Conservation (phyloP, 2,113 vertebrate species). For the Pollimyrus isidori region DNA sequence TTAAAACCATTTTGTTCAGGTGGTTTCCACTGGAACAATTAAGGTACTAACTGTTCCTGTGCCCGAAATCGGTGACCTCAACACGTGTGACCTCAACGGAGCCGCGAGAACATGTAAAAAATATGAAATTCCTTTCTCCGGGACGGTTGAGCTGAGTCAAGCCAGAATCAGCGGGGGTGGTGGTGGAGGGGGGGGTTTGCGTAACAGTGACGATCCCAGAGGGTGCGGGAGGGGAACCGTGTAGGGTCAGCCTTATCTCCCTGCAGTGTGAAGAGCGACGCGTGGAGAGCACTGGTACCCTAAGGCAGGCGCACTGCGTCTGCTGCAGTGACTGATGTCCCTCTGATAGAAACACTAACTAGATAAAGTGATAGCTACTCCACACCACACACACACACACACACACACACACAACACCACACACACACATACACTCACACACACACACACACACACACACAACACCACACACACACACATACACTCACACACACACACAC, state of each 20-base stretch:
- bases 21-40: background rate
- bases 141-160: background rate
- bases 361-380: background rate
- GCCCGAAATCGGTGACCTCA: background rate
- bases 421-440: background rate
- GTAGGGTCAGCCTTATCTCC: background rate
- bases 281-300: background rate
- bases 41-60: background rate
- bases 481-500: background rate
- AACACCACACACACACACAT: no score
- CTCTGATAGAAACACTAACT: background rate
- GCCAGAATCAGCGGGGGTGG: background rate
- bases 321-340: background rate
- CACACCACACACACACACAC: background rate
- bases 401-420: background rate
- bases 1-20: background rate
- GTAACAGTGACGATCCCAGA: background rate
- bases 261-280: background rate
- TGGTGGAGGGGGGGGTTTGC: no score
- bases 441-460: background rate
- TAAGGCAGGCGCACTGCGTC: background rate
- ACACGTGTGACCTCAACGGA: background rate
- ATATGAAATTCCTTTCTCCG: background rate
- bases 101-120: background rate
- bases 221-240: background rate